A percentile compares a stretch with the other conserved stretches of the same genome.
These are phyloP conservation scores for Prolemur simus DNA, from an alignment of 2,113 vertebrate genomes.

Conservation along the genomic window DNA sequence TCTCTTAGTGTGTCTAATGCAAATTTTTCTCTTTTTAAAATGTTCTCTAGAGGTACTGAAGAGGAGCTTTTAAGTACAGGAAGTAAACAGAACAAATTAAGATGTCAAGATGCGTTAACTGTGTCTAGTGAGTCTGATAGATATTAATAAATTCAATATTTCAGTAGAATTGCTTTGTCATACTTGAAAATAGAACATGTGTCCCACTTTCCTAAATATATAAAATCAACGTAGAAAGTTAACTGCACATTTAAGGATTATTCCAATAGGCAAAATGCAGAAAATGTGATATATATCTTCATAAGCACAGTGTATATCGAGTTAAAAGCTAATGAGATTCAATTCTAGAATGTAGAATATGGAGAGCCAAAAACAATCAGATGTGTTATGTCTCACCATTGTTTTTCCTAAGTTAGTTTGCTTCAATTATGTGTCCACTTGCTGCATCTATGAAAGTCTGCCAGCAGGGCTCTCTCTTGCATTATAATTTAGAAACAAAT, in stretches of 20 bases:
- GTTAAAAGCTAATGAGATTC: neutral
- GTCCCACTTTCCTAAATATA: neutral
- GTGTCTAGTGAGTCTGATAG: neutral
- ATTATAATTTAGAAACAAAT: conserved; percentile 77
- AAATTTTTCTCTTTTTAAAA: neutral
- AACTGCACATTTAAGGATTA: neutral
- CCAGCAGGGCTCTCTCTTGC: conserved; percentile 85
- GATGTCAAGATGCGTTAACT: neutral
- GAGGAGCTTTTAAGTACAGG: neutral
- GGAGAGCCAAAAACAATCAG: neutral
- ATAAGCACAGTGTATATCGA: neutral
- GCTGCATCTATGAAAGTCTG: conserved; percentile 72
- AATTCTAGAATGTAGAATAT: neutral
- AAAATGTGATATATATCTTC: neutral
- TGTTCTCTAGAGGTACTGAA: neutral
- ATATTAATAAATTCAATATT: neutral
- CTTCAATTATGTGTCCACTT: conserved; percentile 30
- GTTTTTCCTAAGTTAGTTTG: conserved; percentile 48
- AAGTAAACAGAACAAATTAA: neutral
- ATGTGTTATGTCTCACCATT: neutral
- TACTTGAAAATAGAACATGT: neutral
- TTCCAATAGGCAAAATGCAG: neutral
- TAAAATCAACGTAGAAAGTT: neutral
- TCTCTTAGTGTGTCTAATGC: neutral
- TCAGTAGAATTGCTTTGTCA: neutral